Base-by-base conservation (phyloP, 2,113 vertebrate species). In the Mus pahari region DNA sequence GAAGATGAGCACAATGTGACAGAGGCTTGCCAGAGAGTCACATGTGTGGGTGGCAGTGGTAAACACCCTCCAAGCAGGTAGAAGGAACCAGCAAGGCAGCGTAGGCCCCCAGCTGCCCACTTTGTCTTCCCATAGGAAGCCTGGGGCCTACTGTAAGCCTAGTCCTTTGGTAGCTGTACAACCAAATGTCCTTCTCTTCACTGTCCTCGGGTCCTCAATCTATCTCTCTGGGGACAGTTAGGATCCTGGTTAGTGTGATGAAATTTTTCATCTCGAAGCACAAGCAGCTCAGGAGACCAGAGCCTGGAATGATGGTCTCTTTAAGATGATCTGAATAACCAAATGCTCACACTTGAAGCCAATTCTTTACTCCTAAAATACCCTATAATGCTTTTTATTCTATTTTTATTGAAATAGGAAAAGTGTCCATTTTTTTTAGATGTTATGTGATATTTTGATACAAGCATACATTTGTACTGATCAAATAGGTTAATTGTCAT, bases 41-140 rank as follows among this genome's bases (percentile, higher is more conserved):
- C 31, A 62, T 42, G 0, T 3, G 77, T 36, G 20, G 39, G 28
- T 45, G 17, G 75, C 39, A 16, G 39, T 10, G 12, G 20, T 10
- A 60, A 42, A 28, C 26, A 17, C 0, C 2, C 7, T 50, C 39
- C 19, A 31, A 4, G 16, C 28, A 12, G 2, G 20, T 7, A 9
- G n/a, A 2, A 58, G 19, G 7, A 39, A 19, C 20, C 0, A 22
- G 24, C 28, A 31, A 58, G 24, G 26, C 10, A 1, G 2, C 14
- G 12, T 8, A 5, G 53, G 39, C 45, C 39, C 39, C 31, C 24
- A 8, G 16, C 16, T 8, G 45, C n/a, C 8, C 24, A 42, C 42
- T 20, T 10, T 70, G 24, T 13, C 74, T 8, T 33, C 58, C 58
- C 17, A 33, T 0, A 45, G 36, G 31, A n/a, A 90, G 20, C 11